Percentiles rank a stretch among this genome's conserved stretches.
These are phyloP conservation scores for Metaphire vulgaris DNA, from an alignment of 1,140 invertebrate species.

Conservation along the genomic window DNA sequence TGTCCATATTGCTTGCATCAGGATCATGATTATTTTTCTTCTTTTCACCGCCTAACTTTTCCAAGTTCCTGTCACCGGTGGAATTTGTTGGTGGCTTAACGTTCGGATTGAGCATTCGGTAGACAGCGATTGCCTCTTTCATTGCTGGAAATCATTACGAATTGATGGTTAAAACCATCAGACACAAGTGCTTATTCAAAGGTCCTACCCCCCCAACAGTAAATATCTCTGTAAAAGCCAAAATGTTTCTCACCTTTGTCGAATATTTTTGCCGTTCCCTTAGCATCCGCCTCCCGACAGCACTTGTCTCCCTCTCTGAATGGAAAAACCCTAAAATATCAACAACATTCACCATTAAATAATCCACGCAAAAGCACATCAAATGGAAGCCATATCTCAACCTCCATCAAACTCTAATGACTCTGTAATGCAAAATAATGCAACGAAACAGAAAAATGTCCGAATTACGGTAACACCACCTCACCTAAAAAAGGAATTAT, in stretches of 20 bases:
- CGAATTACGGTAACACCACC: no score
- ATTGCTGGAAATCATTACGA: slow-evolving; percentile 1
- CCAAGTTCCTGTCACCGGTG: background rate
- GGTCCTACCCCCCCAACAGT: no score
- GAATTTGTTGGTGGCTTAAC: background rate
- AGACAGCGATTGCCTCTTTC: slow-evolving; percentile 15
- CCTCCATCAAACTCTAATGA: no score
- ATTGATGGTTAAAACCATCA: background rate
- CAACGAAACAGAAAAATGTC: no score
- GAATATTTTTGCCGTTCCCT: slow-evolving; percentile 45
- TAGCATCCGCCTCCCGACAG: slow-evolving; percentile 39
- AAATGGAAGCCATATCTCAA: no score
- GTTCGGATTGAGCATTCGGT: background rate
- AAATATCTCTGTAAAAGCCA: no score
- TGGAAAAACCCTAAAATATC: slow-evolving; percentile 44
- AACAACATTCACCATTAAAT: background rate
- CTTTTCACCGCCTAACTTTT: background rate
- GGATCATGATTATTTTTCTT: background rate
- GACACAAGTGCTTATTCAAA: background rate
- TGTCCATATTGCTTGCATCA: background rate
- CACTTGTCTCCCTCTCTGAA: slow-evolving; percentile 71
- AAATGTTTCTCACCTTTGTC: slow-evolving; percentile 44
- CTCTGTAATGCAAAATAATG: no score
- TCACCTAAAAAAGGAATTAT: no score
- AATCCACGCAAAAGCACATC: no score